Evolutionary conservation across 2,888 invertebrate genomes (phyloP).

Genomic region (Sacculina carcini): DNA sequence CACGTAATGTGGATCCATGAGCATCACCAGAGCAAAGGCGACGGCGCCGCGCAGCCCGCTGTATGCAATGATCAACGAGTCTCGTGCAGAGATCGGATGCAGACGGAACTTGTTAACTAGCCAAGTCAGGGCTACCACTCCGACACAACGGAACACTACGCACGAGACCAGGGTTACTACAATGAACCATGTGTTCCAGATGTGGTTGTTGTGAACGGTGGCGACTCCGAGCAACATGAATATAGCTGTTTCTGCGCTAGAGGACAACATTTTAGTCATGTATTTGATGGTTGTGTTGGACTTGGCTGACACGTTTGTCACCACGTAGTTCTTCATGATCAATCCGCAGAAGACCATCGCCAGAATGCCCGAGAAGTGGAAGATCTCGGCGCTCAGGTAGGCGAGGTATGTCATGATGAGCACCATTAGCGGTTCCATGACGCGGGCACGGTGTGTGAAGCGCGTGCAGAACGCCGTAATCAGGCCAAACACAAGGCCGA

Average conservation of each 20-base stretch:
- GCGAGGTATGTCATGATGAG: slow-evolving; percentile 27
- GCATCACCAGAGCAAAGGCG: slow-evolving; percentile 25
- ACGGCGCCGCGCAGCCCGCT: slow-evolving; percentile 28
- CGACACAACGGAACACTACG: slow-evolving; percentile 21
- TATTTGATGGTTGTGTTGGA: slow-evolving; percentile 27
- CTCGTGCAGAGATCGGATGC: slow-evolving; percentile 19
- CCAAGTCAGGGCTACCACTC: slow-evolving; percentile 22
- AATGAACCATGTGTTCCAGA: slow-evolving; percentile 27
- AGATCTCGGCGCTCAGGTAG: slow-evolving; percentile 27
- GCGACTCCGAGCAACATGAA: slow-evolving; percentile 29
- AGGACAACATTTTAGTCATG: slow-evolving; percentile 27
- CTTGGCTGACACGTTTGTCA: slow-evolving; percentile 25
- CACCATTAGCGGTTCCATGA: slow-evolving; percentile 28
- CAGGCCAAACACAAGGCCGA: slow-evolving; percentile 22
- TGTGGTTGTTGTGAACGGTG: slow-evolving; percentile 23
- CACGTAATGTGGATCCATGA: slow-evolving; percentile 20
- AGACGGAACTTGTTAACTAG: slow-evolving; percentile 21
- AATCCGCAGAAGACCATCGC: slow-evolving; percentile 24
- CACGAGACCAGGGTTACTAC: slow-evolving; percentile 24
- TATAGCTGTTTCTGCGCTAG: slow-evolving; percentile 27
- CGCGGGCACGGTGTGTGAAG: slow-evolving; percentile 24
- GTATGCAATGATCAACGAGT: slow-evolving; percentile 28
- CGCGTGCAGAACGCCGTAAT: slow-evolving; percentile 23
- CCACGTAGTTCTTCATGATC: slow-evolving; percentile 27
- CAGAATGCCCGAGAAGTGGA: slow-evolving; percentile 28